phyloP scores from a whole-genome alignment of 30 jellyfish, hydroid and myxozoan species.

The Pelagia noctiluca region DNA sequence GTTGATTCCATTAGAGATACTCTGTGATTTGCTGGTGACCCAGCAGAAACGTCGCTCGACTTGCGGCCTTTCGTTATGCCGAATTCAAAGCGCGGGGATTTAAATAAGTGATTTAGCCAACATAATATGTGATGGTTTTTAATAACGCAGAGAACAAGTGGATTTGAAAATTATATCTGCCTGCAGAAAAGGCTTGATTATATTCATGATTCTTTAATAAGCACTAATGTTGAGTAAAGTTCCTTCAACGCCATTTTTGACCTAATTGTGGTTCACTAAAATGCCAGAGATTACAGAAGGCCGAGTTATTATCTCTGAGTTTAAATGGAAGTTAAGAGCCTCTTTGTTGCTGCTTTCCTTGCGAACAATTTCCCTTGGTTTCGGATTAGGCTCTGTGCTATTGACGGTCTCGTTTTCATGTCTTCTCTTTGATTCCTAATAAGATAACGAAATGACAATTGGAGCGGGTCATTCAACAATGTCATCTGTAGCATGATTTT shows the following conservation, averaged over 20 bases:
- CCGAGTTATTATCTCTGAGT: too few relatives aligned
- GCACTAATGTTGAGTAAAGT: conserved; percentile 73
- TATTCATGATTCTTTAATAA: conserved; percentile 71
- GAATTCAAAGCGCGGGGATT: conserved; percentile 72
- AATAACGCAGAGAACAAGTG: conserved; percentile 79
- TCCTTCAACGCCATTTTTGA: conserved; percentile 68
- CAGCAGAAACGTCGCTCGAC: conserved; percentile 50
- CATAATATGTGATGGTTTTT: conserved; percentile 79
- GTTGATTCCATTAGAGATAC: conserved; percentile 52
- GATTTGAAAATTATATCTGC: conserved; percentile 74
- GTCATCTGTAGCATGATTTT: too few relatives aligned
- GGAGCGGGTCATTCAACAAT: too few relatives aligned
- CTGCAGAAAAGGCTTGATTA: conserved; percentile 74
- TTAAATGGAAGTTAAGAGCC: too few relatives aligned
- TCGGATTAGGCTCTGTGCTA: too few relatives aligned
- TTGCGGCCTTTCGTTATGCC: conserved; percentile 71
- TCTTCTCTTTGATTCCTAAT: too few relatives aligned
- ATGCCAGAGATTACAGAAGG: conserved; percentile 73
- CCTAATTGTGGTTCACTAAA: conserved; percentile 77
- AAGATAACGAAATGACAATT: too few relatives aligned
- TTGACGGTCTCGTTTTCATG: too few relatives aligned
- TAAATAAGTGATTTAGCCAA: conserved; percentile 73
- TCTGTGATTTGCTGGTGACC: conserved; percentile 60
- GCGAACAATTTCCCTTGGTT: too few relatives aligned
- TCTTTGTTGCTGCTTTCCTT: too few relatives aligned